These are phyloP conservation scores for Drosophila flavopinicola DNA, from an alignment of 2,888 invertebrate species.

Conservation along the genomic window DNA sequence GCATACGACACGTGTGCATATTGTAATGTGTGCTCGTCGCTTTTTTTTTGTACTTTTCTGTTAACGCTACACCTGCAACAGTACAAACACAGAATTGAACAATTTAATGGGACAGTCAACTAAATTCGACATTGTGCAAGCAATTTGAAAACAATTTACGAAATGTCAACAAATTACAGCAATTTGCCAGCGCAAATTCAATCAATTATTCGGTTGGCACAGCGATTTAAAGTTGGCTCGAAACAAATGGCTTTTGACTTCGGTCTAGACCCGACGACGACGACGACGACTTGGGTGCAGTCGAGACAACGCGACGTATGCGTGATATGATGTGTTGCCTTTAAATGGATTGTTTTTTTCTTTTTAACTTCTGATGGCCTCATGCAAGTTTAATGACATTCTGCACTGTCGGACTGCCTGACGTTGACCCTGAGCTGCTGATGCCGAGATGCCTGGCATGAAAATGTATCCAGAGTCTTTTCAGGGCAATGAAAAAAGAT, in stretches of 20 bases:
- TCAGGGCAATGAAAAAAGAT: not conserved
- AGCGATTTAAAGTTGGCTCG: slow-evolving; percentile 37
- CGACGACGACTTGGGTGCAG: slow-evolving; percentile 35
- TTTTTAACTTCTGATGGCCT: slow-evolving; percentile 17
- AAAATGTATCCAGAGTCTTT: slow-evolving; percentile 11
- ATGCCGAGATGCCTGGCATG: slow-evolving; percentile 12
- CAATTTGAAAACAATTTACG: slow-evolving; percentile 64
- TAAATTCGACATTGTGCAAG: slow-evolving; percentile 44
- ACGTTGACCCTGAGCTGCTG: slow-evolving; percentile 49
- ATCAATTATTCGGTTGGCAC: slow-evolving; percentile 46
- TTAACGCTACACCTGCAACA: slow-evolving; percentile 26
- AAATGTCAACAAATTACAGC: slow-evolving; percentile 63
- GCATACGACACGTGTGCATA: slow-evolving; percentile 56
- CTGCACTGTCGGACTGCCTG: slow-evolving; percentile 24
- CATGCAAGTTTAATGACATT: slow-evolving; percentile 59
- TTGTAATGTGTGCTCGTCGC: slow-evolving; percentile 14
- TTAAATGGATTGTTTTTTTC: slow-evolving; percentile 15
- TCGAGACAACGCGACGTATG: slow-evolving; percentile 31
- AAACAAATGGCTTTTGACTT: slow-evolving; percentile 13
- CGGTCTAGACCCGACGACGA: slow-evolving; percentile 2
- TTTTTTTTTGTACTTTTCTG: slow-evolving; percentile 10
- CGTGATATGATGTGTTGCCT: slow-evolving; percentile 43
- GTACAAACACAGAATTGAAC: slow-evolving; percentile 13
- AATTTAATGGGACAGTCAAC: slow-evolving; percentile 45
- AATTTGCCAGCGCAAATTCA: slow-evolving; percentile 55